A percentile compares a stretch with the other conserved stretches of the same genome.
These are phyloP conservation scores for Aptenodytes patagonicus DNA, from an alignment of 2,113 vertebrate species.

Conservation along the genomic window DNA sequence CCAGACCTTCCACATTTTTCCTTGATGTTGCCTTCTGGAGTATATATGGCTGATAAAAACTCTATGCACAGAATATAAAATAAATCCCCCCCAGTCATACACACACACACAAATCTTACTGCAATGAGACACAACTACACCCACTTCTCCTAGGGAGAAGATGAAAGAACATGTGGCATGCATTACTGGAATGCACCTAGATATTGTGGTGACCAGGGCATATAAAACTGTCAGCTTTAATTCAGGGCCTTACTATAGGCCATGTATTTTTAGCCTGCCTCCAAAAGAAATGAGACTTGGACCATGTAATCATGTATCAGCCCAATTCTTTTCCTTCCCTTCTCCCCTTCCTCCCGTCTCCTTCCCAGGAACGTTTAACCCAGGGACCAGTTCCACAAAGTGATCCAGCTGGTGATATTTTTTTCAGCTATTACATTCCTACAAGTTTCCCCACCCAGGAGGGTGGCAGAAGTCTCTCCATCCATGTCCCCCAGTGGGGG, in stretches of 20 bases:
- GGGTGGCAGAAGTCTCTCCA: neutral
- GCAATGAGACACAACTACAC: neutral
- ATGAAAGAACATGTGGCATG: neutral
- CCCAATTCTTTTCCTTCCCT: neutral
- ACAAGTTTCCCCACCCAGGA: neutral
- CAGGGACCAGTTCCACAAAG: neutral
- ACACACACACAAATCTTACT: neutral
- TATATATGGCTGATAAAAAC: neutral
- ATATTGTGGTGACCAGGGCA: neutral
- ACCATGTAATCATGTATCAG: fast-evolving
- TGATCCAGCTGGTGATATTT: fast-evolving
- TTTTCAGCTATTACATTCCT: neutral
- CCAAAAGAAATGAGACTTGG: neutral
- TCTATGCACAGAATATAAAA: neutral
- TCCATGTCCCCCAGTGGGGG: neutral
- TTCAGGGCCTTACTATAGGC: neutral
- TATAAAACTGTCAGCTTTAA: neutral
- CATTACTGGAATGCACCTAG: neutral
- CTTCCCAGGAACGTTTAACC: neutral
- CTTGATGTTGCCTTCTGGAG: neutral
- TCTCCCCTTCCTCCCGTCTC: neutral
- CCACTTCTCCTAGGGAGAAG: neutral
- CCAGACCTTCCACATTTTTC: neutral
- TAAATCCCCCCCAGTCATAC: neutral
- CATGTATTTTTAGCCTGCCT: neutral